Percentiles rank a stretch among this genome's conserved stretches.
Conservation (phyloP, 1,140 invertebrate genomes). For the Cotesia chilonis region DNA sequence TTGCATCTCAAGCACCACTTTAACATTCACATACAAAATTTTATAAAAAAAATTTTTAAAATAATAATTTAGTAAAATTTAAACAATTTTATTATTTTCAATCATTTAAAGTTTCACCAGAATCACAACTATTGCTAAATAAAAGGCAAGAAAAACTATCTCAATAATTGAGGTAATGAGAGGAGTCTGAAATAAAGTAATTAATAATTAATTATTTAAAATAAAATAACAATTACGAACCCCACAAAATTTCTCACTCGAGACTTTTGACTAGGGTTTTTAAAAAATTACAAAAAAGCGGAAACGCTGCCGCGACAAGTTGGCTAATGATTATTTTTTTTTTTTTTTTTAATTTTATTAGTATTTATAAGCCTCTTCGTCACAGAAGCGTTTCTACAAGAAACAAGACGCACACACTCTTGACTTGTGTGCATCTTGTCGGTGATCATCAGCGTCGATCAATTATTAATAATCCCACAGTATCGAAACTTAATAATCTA, state of each 20-base stretch:
- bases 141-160: slow-evolving; percentile 52
- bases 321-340: slow-evolving; percentile 43
- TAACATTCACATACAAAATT: not conserved
- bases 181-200: slow-evolving; percentile 36
- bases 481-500: not conserved
- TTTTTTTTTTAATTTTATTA: not conserved
- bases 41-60: too few species aligned
- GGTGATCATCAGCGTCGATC: too few species aligned
- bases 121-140: slow-evolving; percentile 14
- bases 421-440: too few species aligned
- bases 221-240: slow-evolving; percentile 28
- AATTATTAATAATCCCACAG: not conserved
- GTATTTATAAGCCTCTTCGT: slow-evolving; percentile 46
- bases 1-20: too few species aligned
- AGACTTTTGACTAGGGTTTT: slow-evolving; percentile 49
- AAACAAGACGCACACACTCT: too few species aligned
- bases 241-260: slow-evolving; percentile 47
- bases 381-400: slow-evolving; percentile 53
- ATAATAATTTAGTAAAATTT: too few species aligned
- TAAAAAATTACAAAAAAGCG: slow-evolving; percentile 34
- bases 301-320: slow-evolving; percentile 61
- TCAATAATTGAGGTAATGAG: slow-evolving; percentile 57
- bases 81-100: too few species aligned
- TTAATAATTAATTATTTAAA: slow-evolving; percentile 27
- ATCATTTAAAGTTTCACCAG: not conserved